Base-by-base conservation (phyloP, 2,797 vertebrate genomes). In the Coregonus ussuriensis region DNA sequence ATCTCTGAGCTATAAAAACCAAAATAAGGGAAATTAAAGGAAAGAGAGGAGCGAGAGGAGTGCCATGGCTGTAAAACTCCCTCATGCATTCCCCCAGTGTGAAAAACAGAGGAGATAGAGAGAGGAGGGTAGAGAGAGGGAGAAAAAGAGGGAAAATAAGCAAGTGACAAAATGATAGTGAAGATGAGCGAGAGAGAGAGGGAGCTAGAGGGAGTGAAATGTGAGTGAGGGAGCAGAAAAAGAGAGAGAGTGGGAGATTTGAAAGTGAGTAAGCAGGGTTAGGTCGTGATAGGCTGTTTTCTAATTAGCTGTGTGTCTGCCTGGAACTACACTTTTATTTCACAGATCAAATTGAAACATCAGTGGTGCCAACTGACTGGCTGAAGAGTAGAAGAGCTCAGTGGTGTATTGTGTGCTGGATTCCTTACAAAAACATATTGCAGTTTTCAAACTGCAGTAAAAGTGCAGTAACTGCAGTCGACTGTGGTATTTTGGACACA, bases 301-400 rank as follows among this genome's bases (percentile, higher is more conserved):
- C 53, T 77, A 82, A 79, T 15, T 73, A 71, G 33, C 41, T 69
- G 73, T 4, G 31, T 65, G 14, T 41, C 29, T 54, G 65, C 53
- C 37, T 54, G 72, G 37, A 62, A 59, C 35, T 62, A 47, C 66
- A 53, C 53, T 71, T 71, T 13, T 33, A 35, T 47, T 47, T 47
- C 9, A 47, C 41, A 47, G 41, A 13, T 33, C 31, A 33, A 33
- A 33, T 13, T 13, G 9, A 25, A n/a, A 9, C 65, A 16, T n/a
- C n/a, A 37, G 31, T 54, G n/a, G 47, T 53, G 41, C 52, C 41
- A 47, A 11, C 9, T 47, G 41, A 47, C 9, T 47, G 41, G 41
- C 41, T 59, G 63, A 68, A 53, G 13, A 41, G 47, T n/a, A 73
- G 33, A 52, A 59, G 65, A 62, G 72, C 31, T 74, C 16, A 21